Percentiles rank a stretch among this genome's conserved stretches.
These are phyloP conservation scores for Muntiacus muntjak DNA, from an alignment of 2,113 vertebrate species.

Conservation along the genomic window DNA sequence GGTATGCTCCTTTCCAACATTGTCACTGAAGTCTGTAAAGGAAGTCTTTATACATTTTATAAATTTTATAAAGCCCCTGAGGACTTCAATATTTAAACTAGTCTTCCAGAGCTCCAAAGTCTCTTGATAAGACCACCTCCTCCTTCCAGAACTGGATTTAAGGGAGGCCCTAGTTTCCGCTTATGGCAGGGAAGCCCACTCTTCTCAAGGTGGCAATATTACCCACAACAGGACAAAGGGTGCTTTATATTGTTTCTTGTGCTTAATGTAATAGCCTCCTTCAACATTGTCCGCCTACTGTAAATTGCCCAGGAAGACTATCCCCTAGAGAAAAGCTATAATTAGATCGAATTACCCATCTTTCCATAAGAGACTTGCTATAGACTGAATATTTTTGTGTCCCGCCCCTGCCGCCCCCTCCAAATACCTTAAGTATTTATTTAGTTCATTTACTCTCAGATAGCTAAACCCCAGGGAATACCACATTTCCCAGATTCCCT, in stretches of 20 bases:
- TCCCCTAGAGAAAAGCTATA: neutral
- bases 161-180: neutral
- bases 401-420: fast-evolving
- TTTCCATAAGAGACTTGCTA: neutral
- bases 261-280: neutral
- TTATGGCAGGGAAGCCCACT: neutral
- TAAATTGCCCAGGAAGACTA: neutral
- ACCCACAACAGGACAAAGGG: neutral
- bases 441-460: neutral
- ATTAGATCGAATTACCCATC: neutral
- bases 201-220: neutral
- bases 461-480: neutral
- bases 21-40: neutral
- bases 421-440: neutral
- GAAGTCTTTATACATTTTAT: neutral
- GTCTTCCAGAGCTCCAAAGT: neutral
- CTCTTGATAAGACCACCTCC: neutral
- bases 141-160: neutral
- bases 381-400: neutral
- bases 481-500: neutral
- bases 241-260: neutral
- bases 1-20: neutral
- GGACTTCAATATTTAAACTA: neutral
- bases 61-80: neutral
- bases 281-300: neutral